These are phyloP conservation scores for Protosalanx chinensis DNA, from an alignment of 2,797 vertebrate genomes.

Conservation along the genomic window DNA sequence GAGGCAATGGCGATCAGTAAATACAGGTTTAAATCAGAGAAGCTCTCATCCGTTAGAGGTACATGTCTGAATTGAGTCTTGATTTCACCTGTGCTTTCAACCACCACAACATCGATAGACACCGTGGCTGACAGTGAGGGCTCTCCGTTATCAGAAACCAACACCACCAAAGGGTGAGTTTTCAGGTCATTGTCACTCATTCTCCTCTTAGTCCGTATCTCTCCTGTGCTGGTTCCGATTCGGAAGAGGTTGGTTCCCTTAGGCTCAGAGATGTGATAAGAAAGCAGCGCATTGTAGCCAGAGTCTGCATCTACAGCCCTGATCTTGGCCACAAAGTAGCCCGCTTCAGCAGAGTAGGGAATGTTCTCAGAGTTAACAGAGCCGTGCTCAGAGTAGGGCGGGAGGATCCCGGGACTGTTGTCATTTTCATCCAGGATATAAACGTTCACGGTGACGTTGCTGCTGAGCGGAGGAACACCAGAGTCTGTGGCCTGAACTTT, in stretches of 20 bases:
- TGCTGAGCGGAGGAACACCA: conserved; percentile 60
- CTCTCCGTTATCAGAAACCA: conserved; percentile 80
- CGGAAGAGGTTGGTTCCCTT: conserved; percentile 50
- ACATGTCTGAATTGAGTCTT: conserved; percentile 24
- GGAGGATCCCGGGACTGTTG: conserved; percentile 49
- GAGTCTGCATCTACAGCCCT: conserved; percentile 51
- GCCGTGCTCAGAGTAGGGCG: conserved; percentile 75
- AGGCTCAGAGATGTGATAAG: conserved; percentile 44
- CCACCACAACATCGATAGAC: conserved; percentile 73
- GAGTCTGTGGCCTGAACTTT: conserved; percentile 61
- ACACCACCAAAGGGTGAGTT: conserved; percentile 72
- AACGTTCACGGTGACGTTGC: conserved; percentile 45
- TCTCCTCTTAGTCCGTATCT: conserved; percentile 54
- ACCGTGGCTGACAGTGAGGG: conserved; percentile 77
- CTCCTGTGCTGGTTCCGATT: conserved; percentile 47
- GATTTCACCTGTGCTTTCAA: conserved; percentile 51
- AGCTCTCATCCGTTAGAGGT: conserved; percentile 27
- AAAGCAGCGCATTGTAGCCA: conserved; percentile 54
- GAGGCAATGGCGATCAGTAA: conserved; percentile 42
- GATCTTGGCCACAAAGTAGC: conserved; percentile 52
- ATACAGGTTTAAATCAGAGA: conserved; percentile 48
- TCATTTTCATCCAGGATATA: conserved; percentile 52
- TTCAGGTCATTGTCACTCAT: conserved; percentile 76
- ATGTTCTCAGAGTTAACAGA: conserved; percentile 74
- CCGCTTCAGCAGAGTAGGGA: conserved; percentile 62